Conservation (phyloP, 2,113 vertebrate species). For the Buteo buteo region DNA sequence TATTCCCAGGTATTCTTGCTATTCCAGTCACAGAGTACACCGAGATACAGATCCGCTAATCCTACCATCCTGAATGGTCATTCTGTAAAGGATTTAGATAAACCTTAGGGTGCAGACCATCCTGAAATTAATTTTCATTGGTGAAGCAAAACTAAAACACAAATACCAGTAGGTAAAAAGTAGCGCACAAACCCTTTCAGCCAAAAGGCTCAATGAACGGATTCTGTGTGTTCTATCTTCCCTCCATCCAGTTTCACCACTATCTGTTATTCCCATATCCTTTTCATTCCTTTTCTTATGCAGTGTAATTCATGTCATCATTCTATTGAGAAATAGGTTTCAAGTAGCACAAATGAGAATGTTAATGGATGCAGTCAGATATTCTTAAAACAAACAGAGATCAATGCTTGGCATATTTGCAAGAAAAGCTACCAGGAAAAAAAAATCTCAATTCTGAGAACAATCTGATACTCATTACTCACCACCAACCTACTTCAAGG, state of each 20-base stretch:
- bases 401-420: not conserved
- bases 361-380: constrained; percentile 35
- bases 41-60: not conserved
- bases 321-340: constrained; percentile 34
- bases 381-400: constrained; percentile 44
- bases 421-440: constrained; percentile 5
- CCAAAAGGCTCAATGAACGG: not conserved
- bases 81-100: not conserved
- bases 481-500: constrained; percentile 27
- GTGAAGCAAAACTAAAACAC: not conserved
- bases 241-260: not conserved
- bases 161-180: not conserved
- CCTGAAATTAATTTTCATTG: not conserved
- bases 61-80: not conserved
- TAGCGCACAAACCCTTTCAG: not conserved
- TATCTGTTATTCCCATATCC: constrained; percentile 18
- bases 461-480: constrained; percentile 32
- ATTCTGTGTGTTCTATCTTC: not conserved
- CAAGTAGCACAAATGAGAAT: constrained; percentile 32
- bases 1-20: not conserved
- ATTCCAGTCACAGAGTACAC: not conserved
- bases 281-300: not conserved
- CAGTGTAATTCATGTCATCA: not conserved
- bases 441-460: not conserved
- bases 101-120: not conserved